Percentiles rank a stretch among this genome's conserved stretches.
Evolutionary conservation across 2,797 vertebrate species (phyloP).

Genomic region (Cetoscarus ocellatus): DNA sequence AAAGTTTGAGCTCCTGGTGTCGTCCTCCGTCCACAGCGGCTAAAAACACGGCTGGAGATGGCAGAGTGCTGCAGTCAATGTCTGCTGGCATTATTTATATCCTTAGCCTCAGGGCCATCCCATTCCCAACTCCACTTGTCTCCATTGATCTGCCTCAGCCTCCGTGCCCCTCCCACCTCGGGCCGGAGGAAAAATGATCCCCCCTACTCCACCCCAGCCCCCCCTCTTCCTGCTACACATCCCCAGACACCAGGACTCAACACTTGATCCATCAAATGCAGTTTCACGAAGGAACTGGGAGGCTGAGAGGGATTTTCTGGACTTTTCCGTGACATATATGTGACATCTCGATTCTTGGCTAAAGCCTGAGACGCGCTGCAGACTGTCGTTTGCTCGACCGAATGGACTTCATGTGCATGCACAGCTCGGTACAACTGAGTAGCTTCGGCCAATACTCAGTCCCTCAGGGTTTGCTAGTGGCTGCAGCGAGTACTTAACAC

Average conservation of each 20-base stretch:
- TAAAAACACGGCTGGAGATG: slow-evolving; percentile 55
- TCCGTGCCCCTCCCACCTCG: slow-evolving; percentile 31
- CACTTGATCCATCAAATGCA: slow-evolving; percentile 61
- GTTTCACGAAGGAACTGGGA: slow-evolving; percentile 47
- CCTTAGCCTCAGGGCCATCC: slow-evolving; percentile 69
- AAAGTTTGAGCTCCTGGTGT: slow-evolving; percentile 1
- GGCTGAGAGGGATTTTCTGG: slow-evolving; percentile 42
- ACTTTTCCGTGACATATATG: slow-evolving; percentile 47
- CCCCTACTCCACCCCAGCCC: slow-evolving; percentile 16
- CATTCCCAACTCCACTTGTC: slow-evolving; percentile 71
- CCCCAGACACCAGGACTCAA: slow-evolving; percentile 62
- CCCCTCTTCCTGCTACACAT: slow-evolving; percentile 51
- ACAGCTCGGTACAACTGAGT: not conserved
- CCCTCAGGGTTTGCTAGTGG: slow-evolving; percentile 1
- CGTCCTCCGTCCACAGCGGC: slow-evolving; percentile 23
- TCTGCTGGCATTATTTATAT: slow-evolving; percentile 75
- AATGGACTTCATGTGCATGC: slow-evolving; percentile 13
- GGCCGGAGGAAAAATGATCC: slow-evolving; percentile 64
- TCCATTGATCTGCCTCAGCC: slow-evolving; percentile 74
- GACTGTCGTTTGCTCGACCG: slow-evolving; percentile 16
- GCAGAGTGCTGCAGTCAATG: slow-evolving; percentile 59
- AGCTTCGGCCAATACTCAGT: not conserved
- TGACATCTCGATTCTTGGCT: slow-evolving; percentile 24
- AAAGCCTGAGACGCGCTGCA: slow-evolving; percentile 21
- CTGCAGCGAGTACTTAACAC: slow-evolving; percentile 8